These are phyloP conservation scores for Archips crataeganus DNA, from an alignment of 2,888 invertebrate genomes.

Conservation along the genomic window DNA sequence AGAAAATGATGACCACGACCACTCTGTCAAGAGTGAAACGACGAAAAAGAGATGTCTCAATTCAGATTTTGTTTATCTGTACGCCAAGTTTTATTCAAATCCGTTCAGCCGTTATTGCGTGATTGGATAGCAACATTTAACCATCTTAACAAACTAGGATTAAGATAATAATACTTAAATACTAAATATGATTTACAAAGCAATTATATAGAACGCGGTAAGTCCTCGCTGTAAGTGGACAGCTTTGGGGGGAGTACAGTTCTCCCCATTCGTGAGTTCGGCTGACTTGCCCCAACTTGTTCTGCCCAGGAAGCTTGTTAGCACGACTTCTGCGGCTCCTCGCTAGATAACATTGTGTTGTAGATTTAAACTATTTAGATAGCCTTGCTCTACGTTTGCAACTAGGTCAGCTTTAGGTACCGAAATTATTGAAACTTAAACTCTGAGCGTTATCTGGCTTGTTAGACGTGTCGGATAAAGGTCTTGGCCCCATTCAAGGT, in stretches of 20 bases:
- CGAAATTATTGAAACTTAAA: conserved; percentile 36
- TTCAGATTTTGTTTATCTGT: too few species aligned
- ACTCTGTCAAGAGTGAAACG: too few species aligned
- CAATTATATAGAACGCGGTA: conserved; percentile 1
- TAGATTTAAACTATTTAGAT: conserved; percentile 67
- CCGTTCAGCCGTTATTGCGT: too few species aligned
- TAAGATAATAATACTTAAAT: background rate
- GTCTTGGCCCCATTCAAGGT: background rate
- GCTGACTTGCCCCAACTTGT: conserved; percentile 68
- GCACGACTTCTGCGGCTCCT: conserved; percentile 72
- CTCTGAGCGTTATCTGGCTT: conserved; percentile 27
- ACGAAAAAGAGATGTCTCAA: too few species aligned
- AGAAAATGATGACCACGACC: too few species aligned
- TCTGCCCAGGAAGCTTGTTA: conserved; percentile 73
- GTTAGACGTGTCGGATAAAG: conserved; percentile 25
- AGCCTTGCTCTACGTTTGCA: conserved; percentile 33
- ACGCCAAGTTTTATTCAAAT: too few species aligned
- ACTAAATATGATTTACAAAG: background rate
- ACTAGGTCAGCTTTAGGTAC: conserved; percentile 38
- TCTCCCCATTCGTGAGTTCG: conserved; percentile 63
- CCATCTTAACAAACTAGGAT: too few species aligned
- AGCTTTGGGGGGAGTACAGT: conserved; percentile 56
- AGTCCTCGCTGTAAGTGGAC: conserved; percentile 52
- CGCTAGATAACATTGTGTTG: conserved; percentile 72
- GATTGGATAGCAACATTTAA: too few species aligned